Evolutionary conservation across 2,888 invertebrate genomes (phyloP).

Genomic region (Drosophila multiciliata): DNA sequence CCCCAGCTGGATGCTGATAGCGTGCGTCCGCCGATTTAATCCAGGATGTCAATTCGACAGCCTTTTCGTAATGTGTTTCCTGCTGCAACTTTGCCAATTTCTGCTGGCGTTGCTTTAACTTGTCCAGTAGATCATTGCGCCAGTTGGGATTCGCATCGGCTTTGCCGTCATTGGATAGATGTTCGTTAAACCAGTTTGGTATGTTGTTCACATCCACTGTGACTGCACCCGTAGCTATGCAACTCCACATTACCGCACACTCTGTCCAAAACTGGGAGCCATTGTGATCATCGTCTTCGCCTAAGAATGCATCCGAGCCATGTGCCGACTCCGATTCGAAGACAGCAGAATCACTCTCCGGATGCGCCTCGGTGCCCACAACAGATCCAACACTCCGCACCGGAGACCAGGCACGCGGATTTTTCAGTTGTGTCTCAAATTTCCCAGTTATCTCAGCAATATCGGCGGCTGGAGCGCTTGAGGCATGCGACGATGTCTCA

Average conservation of each 20-base stretch:
- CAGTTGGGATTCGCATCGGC: constrained; percentile 90
- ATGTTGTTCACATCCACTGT: constrained; percentile 89
- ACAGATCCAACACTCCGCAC: constrained; percentile 95
- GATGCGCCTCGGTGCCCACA: constrained; percentile 93
- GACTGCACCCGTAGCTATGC: constrained; percentile 93
- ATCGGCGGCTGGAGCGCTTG: constrained; percentile 84
- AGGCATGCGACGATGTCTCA: constrained; percentile 74
- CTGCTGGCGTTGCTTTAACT: constrained; percentile 87
- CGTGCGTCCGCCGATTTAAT: constrained; percentile 93
- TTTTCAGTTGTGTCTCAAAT: constrained; percentile 90
- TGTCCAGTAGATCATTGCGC: constrained; percentile 90
- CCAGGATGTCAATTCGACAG: constrained; percentile 94
- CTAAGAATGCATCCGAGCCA: constrained; percentile 90
- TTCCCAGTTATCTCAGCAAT: constrained; percentile 87
- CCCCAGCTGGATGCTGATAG: constrained; percentile 86
- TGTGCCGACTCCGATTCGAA: constrained; percentile 90
- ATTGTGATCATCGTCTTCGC: constrained; percentile 89
- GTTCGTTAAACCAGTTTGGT: constrained; percentile 92
- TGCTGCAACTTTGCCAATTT: constrained; percentile 85
- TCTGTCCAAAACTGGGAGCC: constrained; percentile 91
- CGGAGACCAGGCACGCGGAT: constrained; percentile 94
- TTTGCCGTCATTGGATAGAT: constrained; percentile 85
- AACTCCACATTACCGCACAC: constrained; percentile 92
- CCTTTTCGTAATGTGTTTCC: constrained; percentile 89
- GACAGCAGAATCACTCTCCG: constrained; percentile 92